Percentiles rank a stretch among this genome's conserved stretches.
These are phyloP conservation scores for Cheilosia variabilis DNA, from an alignment of 2,888 invertebrate genomes.

Conservation along the genomic window DNA sequence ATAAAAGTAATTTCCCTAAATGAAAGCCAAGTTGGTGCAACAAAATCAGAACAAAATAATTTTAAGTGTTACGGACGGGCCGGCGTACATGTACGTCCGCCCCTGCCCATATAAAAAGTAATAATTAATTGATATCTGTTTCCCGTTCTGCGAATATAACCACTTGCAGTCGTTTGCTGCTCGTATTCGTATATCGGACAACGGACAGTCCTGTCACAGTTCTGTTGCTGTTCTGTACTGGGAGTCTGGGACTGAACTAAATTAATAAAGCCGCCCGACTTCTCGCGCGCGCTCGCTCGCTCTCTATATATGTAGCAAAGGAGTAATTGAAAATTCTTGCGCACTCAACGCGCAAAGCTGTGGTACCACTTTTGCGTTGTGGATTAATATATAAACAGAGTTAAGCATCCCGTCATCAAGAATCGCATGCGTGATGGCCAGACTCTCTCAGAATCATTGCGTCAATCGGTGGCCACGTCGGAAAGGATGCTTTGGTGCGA, in stretches of 20 bases:
- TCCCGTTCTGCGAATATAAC: conserved; percentile 50
- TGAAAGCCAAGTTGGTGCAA: conserved; percentile 47
- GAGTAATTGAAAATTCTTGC: conserved; percentile 46
- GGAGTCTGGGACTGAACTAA: conserved; percentile 38
- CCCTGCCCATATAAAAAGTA: conserved; percentile 46
- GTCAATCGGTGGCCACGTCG: conserved; percentile 60
- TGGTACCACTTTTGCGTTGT: conserved; percentile 51
- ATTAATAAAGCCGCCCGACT: conserved; percentile 64
- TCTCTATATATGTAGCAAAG: conserved; percentile 26
- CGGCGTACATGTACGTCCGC: conserved; percentile 30
- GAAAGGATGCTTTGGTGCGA: conserved; percentile 20
- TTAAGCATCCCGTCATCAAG: conserved; percentile 64
- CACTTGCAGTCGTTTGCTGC: conserved; percentile 33
- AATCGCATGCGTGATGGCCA: conserved; percentile 24
- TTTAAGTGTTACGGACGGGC: conserved; percentile 28
- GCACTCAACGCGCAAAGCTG: conserved; percentile 38
- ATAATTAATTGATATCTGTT: conserved; percentile 74
- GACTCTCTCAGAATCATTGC: conserved; percentile 14
- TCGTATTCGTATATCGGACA: conserved; percentile 22
- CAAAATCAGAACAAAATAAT: conserved; percentile 61
- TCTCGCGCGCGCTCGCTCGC: conserved; percentile 40
- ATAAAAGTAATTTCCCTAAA: conserved; percentile 33
- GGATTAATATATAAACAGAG: conserved; percentile 53
- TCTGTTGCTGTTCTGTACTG: background rate
- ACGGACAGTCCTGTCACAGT: conserved; percentile 57